phyloP scores from a whole-genome alignment of 2,888 invertebrate genomes.

The Tinea pellionella region DNA sequence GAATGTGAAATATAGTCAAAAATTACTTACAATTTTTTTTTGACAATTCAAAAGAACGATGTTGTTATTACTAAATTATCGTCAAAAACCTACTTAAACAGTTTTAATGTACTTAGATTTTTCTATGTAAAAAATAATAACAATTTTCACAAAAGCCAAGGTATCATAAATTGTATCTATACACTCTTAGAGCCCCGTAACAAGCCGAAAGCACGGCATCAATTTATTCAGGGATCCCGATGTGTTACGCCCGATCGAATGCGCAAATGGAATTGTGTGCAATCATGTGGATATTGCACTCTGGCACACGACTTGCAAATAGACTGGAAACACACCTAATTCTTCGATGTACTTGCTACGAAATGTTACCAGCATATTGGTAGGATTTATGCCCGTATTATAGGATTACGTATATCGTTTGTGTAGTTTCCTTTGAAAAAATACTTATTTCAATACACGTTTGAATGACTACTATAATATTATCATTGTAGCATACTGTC shows the following conservation, averaged over 20 bases:
- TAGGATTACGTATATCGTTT: not conserved
- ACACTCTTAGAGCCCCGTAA: constrained; percentile 1
- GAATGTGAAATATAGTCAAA: too few species aligned
- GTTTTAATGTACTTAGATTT: too few species aligned
- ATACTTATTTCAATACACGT: not conserved
- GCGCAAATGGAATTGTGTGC: constrained; percentile 17
- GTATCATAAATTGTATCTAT: not conserved
- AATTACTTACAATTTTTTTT: too few species aligned
- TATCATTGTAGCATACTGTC: too few species aligned
- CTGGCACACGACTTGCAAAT: constrained; percentile 20
- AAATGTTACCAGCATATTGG: not conserved
- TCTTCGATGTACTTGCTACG: constrained; percentile 8
- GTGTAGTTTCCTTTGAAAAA: not conserved
- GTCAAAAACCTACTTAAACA: too few species aligned
- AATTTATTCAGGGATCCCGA: constrained; percentile 16
- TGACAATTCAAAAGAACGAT: too few species aligned
- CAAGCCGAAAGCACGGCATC: constrained; percentile 14
- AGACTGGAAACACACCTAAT: constrained; percentile 16
- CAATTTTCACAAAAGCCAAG: not conserved
- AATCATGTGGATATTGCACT: constrained; percentile 12
- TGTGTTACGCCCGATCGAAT: constrained; percentile 14
- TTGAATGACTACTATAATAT: too few species aligned
- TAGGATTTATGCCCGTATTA: not conserved
- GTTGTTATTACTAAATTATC: too few species aligned
- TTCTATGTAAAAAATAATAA: not conserved